Evolutionary conservation across 2,888 invertebrate species (phyloP), one percentile per base, ranked within the genome.

Genomic region (Hydroisotoma schaefferi): DNA sequence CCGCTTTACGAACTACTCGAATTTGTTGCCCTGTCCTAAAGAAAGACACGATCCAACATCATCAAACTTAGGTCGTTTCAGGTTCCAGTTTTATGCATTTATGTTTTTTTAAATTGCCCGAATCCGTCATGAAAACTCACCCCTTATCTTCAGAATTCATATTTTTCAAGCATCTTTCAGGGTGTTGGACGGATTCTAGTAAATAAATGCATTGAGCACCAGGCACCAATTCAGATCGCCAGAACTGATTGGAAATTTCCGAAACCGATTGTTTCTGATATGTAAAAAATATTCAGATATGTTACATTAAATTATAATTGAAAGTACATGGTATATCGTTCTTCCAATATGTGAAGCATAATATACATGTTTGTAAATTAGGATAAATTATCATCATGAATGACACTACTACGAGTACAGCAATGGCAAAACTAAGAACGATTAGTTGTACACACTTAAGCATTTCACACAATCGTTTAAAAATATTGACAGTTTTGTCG

Each of bases 1-100:
- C 47, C 47, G 47, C 25, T 23, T 47, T 47, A 10, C 25, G 15
- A 5, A 47, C 47, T 18, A 47, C 23, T 47, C 25, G 18, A 25
- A 47, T 47, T 47, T 47, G 47, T n/a, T 47, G 47, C 25, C 47
- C 47, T 15, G 47, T 47, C n/a, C 47, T 47, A 22, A 6, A 43
- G 12, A n/a, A n/a, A n/a, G n/a, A n/a, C n/a, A n/a, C n/a, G n/a
- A n/a, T n/a, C n/a, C n/a, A n/a, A n/a, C n/a, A n/a, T n/a, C n/a
- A n/a, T n/a, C n/a, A n/a, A n/a, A 8, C 15, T 33, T 33, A 33
- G 33, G 33, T 8, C 33, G 6, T 43, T 43, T 43, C 6, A 22
- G 43, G 43, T 43, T 12, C 8, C 18, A 43, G 6, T 18, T 43
- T 20, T 12, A 10, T 43, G 8, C 8, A 43, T 43, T 33, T 33